These are phyloP conservation scores for Burhinus oedicnemus DNA, from an alignment of 2,113 vertebrate genomes.

Conservation along the genomic window DNA sequence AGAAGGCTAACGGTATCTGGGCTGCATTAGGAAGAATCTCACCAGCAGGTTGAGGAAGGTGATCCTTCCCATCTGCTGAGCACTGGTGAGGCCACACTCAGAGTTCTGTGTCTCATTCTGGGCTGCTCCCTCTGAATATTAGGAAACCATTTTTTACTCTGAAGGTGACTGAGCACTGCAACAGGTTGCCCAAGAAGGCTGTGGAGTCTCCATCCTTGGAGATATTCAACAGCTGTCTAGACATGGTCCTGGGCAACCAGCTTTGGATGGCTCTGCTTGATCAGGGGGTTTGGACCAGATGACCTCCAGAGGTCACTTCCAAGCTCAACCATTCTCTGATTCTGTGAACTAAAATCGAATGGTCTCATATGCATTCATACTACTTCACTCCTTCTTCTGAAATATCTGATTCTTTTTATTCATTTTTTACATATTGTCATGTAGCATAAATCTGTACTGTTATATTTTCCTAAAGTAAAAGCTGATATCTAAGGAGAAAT, in stretches of 20 bases:
- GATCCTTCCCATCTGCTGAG: neutral
- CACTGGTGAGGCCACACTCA: neutral
- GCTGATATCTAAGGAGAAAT: neutral
- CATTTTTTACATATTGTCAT: neutral
- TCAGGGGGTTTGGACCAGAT: neutral
- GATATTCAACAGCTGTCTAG: neutral
- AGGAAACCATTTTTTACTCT: neutral
- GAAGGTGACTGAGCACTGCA: neutral
- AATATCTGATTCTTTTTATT: neutral
- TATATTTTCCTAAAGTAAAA: neutral
- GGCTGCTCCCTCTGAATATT: neutral
- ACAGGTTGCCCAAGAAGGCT: neutral
- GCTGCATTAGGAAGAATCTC: neutral
- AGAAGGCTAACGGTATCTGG: neutral
- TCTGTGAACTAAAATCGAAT: neutral
- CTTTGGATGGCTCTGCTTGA: neutral
- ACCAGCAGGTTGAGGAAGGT: rapidly evolving
- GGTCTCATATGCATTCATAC: neutral
- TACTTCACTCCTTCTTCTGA: neutral
- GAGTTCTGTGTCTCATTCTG: neutral
- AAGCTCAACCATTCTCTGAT: neutral
- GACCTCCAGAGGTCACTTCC: neutral
- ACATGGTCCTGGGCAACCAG: neutral
- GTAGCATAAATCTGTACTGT: neutral
- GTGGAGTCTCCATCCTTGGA: neutral